Evolutionary conservation across 1,140 invertebrate genomes (phyloP).

Genomic region (Brachionus angularis): DNA sequence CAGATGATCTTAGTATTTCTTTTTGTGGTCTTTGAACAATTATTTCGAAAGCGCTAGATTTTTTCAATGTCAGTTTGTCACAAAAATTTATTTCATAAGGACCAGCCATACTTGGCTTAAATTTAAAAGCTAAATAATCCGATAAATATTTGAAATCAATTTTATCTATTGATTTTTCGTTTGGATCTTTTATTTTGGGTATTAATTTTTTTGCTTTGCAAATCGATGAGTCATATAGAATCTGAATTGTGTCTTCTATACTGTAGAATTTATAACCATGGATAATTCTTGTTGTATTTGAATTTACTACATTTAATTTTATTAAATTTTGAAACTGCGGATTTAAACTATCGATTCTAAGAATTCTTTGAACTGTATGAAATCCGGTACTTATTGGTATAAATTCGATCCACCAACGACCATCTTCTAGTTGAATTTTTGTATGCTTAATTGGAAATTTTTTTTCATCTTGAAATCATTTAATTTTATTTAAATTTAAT

Average conservation of each 20-base stretch:
- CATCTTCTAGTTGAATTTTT: constrained; percentile 25
- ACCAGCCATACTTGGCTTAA: background rate
- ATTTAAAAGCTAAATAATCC: constrained; percentile 33
- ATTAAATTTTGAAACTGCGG: background rate
- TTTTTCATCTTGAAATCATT: constrained; percentile 12
- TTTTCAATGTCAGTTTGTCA: background rate
- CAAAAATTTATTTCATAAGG: constrained; percentile 8
- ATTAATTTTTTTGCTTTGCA: background rate
- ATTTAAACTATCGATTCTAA: background rate
- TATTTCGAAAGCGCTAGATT: background rate
- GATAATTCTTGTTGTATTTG: background rate
- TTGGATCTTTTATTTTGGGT: constrained; percentile 16
- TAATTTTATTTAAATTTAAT: background rate
- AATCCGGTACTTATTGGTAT: constrained; percentile 10
- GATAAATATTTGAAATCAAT: constrained; percentile 34
- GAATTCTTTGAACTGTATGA: constrained; percentile 14
- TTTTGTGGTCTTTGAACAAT: constrained; percentile 1
- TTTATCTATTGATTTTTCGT: background rate
- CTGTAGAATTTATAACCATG: constrained; percentile 33
- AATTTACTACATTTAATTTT: constrained; percentile 11
- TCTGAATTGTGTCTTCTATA: constrained; percentile 3
- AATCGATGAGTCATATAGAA: constrained; percentile 13
- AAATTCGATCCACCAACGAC: constrained; percentile 40
- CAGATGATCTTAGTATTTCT: constrained; percentile 26
- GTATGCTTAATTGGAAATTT: constrained; percentile 28